Evolutionary conservation across 1,140 invertebrate genomes (phyloP).

Genomic region (Bombus terrestris): DNA sequence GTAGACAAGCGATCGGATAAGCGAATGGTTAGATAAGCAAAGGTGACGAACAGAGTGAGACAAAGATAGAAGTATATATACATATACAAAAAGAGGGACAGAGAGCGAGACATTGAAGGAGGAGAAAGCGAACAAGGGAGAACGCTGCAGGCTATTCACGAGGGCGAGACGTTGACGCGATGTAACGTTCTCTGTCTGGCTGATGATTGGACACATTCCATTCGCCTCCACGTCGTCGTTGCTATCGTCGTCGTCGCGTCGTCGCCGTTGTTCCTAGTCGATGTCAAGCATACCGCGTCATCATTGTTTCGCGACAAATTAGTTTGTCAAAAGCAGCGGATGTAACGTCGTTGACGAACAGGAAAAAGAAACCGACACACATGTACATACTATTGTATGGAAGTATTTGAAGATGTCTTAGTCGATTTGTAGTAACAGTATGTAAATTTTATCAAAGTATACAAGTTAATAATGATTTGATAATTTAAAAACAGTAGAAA

Average conservation of each 20-base stretch:
- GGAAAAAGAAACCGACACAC: not conserved
- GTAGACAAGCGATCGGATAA: slow-evolving; percentile 38
- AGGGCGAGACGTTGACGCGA: slow-evolving; percentile 54
- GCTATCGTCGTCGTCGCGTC: slow-evolving; percentile 47
- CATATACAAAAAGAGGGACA: not conserved
- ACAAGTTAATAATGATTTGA: too few species aligned
- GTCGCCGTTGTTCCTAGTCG: slow-evolving; percentile 45
- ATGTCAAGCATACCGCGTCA: slow-evolving; percentile 52
- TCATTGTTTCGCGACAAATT: slow-evolving; percentile 71
- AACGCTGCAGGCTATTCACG: slow-evolving; percentile 42
- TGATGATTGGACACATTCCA: slow-evolving; percentile 71
- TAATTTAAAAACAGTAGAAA: too few species aligned
- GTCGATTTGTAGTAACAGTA: too few species aligned
- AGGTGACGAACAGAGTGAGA: not conserved
- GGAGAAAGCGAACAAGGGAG: slow-evolving; percentile 1
- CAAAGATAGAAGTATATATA: not conserved
- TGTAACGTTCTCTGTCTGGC: slow-evolving; percentile 45
- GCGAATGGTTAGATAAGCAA: slow-evolving; percentile 41
- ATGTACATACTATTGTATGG: not conserved
- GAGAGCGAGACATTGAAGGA: not conserved
- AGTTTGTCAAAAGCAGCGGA: slow-evolving; percentile 66
- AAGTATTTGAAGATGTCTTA: not conserved
- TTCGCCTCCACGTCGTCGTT: slow-evolving; percentile 58
- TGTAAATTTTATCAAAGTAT: too few species aligned
- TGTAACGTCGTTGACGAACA: not conserved